phyloP scores from a whole-genome alignment of 1,140 invertebrate genomes.

The Macrosteles quadrilineatus region DNA sequence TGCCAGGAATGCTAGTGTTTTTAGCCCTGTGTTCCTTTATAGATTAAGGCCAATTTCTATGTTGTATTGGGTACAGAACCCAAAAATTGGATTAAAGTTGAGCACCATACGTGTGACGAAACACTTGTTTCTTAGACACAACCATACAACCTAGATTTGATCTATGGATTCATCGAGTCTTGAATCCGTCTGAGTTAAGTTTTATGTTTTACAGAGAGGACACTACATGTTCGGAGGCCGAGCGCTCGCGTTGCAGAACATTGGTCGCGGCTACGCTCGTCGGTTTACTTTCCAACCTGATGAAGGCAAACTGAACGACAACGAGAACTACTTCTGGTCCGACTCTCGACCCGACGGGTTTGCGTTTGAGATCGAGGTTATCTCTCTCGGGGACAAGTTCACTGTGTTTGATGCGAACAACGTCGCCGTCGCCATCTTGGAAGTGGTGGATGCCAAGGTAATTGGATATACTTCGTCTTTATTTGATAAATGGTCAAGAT shows the following conservation, averaged over 20 bases:
- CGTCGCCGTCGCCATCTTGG: slow-evolving; percentile 61
- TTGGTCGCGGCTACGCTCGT: slow-evolving; percentile 73
- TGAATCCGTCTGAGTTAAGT: too few relatives aligned
- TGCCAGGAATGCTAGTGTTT: too few relatives aligned
- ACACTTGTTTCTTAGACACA: too few relatives aligned
- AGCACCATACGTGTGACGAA: too few relatives aligned
- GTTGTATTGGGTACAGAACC: too few relatives aligned
- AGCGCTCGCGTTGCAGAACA: slow-evolving; percentile 64
- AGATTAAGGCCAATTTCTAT: too few relatives aligned
- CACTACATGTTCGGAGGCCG: slow-evolving; percentile 61
- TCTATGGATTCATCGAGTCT: too few relatives aligned
- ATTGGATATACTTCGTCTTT: too few relatives aligned
- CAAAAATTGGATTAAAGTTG: too few relatives aligned
- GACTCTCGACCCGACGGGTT: slow-evolving; percentile 72
- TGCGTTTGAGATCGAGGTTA: slow-evolving; percentile 68
- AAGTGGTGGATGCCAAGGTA: slow-evolving; percentile 62
- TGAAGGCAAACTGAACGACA: slow-evolving; percentile 62
- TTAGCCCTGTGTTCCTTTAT: too few relatives aligned
- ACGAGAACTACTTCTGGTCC: slow-evolving; percentile 74
- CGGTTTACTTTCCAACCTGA: slow-evolving; percentile 70
- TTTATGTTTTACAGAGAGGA: slow-evolving; percentile 31
- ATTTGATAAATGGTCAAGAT: too few relatives aligned
- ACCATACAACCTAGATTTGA: too few relatives aligned
- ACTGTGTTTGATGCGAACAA: slow-evolving; percentile 65
- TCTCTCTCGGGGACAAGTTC: slow-evolving; percentile 70